Percentiles rank a stretch among this genome's conserved stretches.
phyloP scores from a whole-genome alignment of 2,888 invertebrate genomes.

The Tetrapedia diversipes region DNA sequence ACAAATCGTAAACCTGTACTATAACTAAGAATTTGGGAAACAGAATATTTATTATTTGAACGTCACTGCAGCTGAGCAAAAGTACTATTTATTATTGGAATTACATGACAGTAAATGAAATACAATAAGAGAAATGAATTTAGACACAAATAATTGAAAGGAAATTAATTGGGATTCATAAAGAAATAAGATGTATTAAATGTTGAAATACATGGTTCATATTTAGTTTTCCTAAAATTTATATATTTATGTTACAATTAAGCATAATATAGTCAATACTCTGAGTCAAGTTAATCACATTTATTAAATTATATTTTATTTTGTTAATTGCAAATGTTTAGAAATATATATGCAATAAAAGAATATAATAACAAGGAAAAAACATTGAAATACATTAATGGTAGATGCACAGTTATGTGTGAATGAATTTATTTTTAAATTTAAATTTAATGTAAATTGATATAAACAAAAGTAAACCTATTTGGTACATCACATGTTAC shows the following conservation, averaged over 20 bases:
- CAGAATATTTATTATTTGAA: not conserved
- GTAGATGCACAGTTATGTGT: constrained; percentile 21
- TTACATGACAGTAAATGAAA: constrained; percentile 19
- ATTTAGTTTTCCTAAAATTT: constrained; percentile 40
- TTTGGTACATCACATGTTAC: not conserved
- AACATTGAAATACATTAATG: constrained; percentile 20
- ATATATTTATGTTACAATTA: constrained; percentile 34
- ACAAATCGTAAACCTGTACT: constrained; percentile 19
- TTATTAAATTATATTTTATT: constrained; percentile 25
- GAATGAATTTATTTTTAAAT: constrained; percentile 40
- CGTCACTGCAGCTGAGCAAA: not conserved
- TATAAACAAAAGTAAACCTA: constrained; percentile 36
- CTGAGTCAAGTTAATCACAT: not conserved
- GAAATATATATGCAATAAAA: not conserved
- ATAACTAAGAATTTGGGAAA: constrained; percentile 4
- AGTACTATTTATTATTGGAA: constrained; percentile 17
- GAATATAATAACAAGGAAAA: not conserved
- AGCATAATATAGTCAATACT: not conserved
- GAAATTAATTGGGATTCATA: not conserved
- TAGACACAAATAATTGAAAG: constrained; percentile 4
- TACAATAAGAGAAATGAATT: constrained; percentile 6
- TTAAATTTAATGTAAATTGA: constrained; percentile 7
- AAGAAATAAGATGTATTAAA: constrained; percentile 27
- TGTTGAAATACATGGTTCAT: constrained; percentile 51
- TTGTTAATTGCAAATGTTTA: constrained; percentile 7